Conservation (phyloP, 2,888 invertebrate species). For the Ophion ventricosus region DNA sequence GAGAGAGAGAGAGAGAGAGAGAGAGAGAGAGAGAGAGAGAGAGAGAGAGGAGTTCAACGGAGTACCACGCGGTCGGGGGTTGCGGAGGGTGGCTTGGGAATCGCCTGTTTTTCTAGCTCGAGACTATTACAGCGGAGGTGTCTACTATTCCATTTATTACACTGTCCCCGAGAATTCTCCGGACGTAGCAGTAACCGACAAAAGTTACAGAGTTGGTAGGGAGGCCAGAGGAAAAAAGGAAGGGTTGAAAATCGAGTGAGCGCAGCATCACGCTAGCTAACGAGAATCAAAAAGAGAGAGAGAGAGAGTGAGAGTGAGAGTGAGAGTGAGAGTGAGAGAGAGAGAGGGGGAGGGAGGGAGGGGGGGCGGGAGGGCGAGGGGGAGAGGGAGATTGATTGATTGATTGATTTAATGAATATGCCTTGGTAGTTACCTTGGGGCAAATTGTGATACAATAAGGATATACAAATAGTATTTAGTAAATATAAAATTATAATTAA, state of each 20-base stretch:
- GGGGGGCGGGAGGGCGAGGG: neutral
- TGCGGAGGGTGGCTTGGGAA: slow-evolving; percentile 34
- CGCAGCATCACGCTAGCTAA: slow-evolving; percentile 32
- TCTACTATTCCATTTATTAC: slow-evolving; percentile 72
- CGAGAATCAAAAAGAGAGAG: slow-evolving; percentile 30
- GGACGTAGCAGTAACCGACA: slow-evolving; percentile 16
- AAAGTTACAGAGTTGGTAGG: neutral
- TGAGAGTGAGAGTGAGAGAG: slow-evolving; percentile 4
- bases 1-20: neutral
- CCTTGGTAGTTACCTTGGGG: no score
- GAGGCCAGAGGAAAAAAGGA: slow-evolving; percentile 1
- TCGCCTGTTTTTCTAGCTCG: slow-evolving; percentile 64
- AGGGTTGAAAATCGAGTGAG: slow-evolving; percentile 14
- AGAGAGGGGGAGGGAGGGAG: slow-evolving; percentile 31
- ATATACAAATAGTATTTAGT: no score
- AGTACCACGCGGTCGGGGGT: neutral
- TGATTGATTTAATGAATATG: no score
- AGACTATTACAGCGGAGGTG: slow-evolving; percentile 29
- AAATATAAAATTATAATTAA: no score
- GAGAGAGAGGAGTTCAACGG: no score
- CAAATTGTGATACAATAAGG: no score
- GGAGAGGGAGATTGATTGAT: no score
- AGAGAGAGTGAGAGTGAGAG: slow-evolving; percentile 10
- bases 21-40: neutral
- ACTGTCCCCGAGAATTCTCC: slow-evolving; percentile 50